phyloP scores from a whole-genome alignment of 2,797 vertebrate genomes.

The Hemibagrus guttatus region DNA sequence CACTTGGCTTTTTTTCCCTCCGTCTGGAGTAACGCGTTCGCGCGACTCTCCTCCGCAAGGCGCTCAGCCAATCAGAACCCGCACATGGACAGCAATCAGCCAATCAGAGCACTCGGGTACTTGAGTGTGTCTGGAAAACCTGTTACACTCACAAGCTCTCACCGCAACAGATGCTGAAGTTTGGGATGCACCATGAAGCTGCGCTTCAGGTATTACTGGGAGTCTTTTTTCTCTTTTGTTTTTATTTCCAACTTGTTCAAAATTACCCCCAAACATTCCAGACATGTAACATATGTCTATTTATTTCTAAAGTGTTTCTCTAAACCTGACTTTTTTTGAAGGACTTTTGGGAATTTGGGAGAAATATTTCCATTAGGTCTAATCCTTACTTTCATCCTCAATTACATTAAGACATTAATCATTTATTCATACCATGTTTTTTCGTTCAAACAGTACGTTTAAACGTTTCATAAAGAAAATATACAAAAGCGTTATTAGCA shows the following conservation, averaged over 20 bases:
- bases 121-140: slow-evolving; percentile 24
- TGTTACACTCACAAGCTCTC: slow-evolving; percentile 17
- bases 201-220: not conserved
- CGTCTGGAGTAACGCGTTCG: slow-evolving; percentile 15
- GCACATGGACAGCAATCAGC: slow-evolving; percentile 41
- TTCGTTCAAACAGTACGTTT: not conserved
- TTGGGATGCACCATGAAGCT: not conserved
- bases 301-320: not conserved
- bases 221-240: no score
- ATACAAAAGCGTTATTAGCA: not conserved
- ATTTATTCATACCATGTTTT: not conserved
- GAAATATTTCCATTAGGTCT: not conserved
- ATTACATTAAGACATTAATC: not conserved
- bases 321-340: not conserved
- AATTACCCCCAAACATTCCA: not conserved
- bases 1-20: not conserved
- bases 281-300: not conserved
- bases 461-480: not conserved
- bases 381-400: not conserved
- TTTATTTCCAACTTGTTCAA: not conserved
- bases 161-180: slow-evolving; percentile 9
- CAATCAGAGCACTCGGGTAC: slow-evolving; percentile 11
- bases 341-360: no score
- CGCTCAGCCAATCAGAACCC: slow-evolving; percentile 53
- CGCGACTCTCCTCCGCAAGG: slow-evolving; percentile 36